phyloP scores from a whole-genome alignment of 2,888 invertebrate species.

The Lepidocyrtoides sp. region DNA sequence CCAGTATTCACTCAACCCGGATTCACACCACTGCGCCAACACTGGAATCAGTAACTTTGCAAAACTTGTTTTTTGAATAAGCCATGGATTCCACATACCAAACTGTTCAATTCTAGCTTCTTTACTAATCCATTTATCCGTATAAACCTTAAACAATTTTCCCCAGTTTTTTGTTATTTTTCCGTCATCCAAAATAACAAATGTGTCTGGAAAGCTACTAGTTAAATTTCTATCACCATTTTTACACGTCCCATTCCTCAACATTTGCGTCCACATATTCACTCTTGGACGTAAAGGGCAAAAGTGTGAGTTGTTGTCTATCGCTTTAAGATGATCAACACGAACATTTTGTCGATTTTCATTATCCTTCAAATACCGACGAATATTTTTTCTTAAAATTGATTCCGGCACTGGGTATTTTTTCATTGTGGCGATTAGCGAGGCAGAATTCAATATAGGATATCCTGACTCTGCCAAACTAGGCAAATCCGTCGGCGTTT shows the following conservation, averaged over 20 bases:
- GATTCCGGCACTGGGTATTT: constrained; percentile 28
- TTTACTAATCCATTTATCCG: constrained; percentile 50
- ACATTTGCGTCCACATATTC: background rate
- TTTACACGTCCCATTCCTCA: background rate
- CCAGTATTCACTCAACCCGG: constrained; percentile 46
- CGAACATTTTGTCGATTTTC: too few relatives aligned
- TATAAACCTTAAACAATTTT: constrained; percentile 3
- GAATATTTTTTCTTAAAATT: background rate
- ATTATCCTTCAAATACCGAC: background rate
- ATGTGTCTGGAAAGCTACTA: background rate
- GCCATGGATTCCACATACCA: constrained; percentile 43
- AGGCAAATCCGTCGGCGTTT: background rate
- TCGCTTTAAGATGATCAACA: background rate
- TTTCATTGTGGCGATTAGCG: background rate
- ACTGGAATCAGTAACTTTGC: constrained; percentile 40
- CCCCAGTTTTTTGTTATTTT: background rate
- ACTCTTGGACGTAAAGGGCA: background rate
- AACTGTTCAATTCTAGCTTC: constrained; percentile 14
- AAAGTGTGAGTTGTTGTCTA: background rate
- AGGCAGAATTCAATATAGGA: background rate
- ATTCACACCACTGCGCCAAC: constrained; percentile 46
- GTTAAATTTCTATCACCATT: background rate
- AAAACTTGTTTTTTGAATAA: constrained; percentile 66
- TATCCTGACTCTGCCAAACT: background rate
- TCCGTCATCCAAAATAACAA: background rate